Conservation (phyloP, 2,113 vertebrate species). For the Tachysurus fulvidraco region DNA sequence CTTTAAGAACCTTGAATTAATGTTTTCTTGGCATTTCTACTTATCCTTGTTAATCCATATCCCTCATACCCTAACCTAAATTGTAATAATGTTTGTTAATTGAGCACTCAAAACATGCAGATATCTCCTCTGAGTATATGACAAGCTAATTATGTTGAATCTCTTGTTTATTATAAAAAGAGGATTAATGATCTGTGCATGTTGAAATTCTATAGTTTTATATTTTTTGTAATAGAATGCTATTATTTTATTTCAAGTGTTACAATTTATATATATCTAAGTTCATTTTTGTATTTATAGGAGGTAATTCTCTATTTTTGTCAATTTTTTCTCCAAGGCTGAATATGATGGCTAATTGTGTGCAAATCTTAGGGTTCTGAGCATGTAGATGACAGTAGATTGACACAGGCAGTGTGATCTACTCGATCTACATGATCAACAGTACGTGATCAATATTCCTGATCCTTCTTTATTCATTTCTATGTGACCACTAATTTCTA, state of each 20-base stretch:
- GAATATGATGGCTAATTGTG: neutral
- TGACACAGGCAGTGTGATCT: constrained; percentile 53
- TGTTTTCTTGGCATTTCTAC: constrained; percentile 27
- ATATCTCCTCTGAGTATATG: neutral
- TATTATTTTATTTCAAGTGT: neutral
- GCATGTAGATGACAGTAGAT: constrained; percentile 46
- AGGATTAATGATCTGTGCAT: constrained; percentile 9
- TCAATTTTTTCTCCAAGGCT: neutral
- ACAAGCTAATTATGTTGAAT: constrained; percentile 32
- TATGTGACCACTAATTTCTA: neutral
- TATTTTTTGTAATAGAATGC: neutral
- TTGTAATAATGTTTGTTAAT: constrained; percentile 33
- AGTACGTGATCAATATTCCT: no score
- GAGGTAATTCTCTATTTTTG: neutral
- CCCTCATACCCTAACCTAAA: neutral
- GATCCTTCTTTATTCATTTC: neutral
- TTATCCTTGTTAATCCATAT: constrained; percentile 26
- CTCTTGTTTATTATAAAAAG: constrained; percentile 3
- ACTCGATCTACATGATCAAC: no score
- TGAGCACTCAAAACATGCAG: constrained; percentile 4
- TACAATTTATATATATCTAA: neutral
- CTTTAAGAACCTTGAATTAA: constrained; percentile 1
- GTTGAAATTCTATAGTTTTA: neutral
- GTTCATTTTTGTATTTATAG: neutral
- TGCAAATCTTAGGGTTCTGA: neutral